Percentiles rank a stretch among this genome's conserved stretches.
These are phyloP conservation scores for Ryuthela nishihirai DNA, from an alignment of 2,888 invertebrate genomes.

Conservation along the genomic window DNA sequence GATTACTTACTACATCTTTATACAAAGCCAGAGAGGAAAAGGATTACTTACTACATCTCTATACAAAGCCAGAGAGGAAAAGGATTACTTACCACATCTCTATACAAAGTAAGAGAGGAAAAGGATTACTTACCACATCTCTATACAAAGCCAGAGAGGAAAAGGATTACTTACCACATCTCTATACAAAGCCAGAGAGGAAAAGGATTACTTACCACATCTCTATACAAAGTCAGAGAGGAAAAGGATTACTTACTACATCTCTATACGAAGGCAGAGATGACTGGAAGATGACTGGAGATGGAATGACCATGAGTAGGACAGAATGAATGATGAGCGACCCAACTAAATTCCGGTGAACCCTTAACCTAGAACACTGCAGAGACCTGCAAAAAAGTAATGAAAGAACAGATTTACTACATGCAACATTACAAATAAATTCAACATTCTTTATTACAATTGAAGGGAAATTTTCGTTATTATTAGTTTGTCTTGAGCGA, in stretches of 20 bases:
- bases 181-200: no score
- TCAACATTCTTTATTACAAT: constrained; percentile 50
- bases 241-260: constrained; percentile 48
- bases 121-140: no score
- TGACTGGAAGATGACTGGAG: constrained; percentile 45
- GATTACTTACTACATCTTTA: no score
- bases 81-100: no score
- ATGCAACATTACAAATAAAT: constrained; percentile 52
- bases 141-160: no score
- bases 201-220: no score
- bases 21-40: no score
- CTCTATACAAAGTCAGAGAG: no score
- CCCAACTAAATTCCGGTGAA: constrained; percentile 51
- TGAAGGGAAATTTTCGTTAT: not conserved
- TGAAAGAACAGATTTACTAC: constrained; percentile 38
- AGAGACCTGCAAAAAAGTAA: constrained; percentile 48
- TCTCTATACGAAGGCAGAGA: constrained; percentile 48
- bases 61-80: no score
- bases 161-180: no score
- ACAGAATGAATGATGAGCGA: constrained; percentile 48
- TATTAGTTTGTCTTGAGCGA: not conserved
- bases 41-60: no score
- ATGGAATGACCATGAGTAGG: constrained; percentile 34
- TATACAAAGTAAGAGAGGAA: no score
- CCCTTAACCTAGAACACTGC: constrained; percentile 51